phyloP scores from a whole-genome alignment of 1,140 invertebrate species.

The Bombus superbus region DNA sequence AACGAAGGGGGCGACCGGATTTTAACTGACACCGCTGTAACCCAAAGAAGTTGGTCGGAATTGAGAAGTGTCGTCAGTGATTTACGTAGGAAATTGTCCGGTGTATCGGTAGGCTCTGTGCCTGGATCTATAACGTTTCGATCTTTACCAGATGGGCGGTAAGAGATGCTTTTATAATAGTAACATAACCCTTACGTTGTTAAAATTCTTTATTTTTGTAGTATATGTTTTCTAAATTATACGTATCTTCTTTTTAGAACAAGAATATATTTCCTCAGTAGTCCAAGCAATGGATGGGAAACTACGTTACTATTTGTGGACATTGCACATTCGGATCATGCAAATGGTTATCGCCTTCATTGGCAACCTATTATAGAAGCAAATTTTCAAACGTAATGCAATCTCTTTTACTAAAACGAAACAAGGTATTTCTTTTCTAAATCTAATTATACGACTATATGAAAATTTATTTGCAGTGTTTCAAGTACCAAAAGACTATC shows the following conservation, averaged over 20 bases:
- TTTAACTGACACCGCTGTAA: constrained; percentile 35
- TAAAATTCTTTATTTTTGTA: background rate
- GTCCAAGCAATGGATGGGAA: constrained; percentile 92
- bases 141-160: constrained; percentile 87
- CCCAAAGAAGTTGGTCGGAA: constrained; percentile 88
- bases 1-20: constrained; percentile 62
- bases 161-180: constrained; percentile 11
- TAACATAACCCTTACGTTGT: constrained; percentile 4
- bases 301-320: constrained; percentile 94
- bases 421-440: background rate
- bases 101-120: constrained; percentile 88
- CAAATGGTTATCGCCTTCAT: constrained; percentile 82
- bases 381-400: constrained; percentile 86
- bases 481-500: constrained; percentile 85
- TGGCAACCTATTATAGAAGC: constrained; percentile 90
- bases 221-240: background rate
- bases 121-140: constrained; percentile 92
- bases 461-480: constrained; percentile 65
- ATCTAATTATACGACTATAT: background rate
- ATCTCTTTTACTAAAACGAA: background rate
- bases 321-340: constrained; percentile 85
- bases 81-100: constrained; percentile 89
- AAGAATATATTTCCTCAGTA: constrained; percentile 95
- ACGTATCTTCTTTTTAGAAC: constrained; percentile 79
- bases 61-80: constrained; percentile 91